These are phyloP conservation scores for Zhuqinia jingwanae DNA, from an alignment of 2,888 invertebrate genomes.

Conservation along the genomic window DNA sequence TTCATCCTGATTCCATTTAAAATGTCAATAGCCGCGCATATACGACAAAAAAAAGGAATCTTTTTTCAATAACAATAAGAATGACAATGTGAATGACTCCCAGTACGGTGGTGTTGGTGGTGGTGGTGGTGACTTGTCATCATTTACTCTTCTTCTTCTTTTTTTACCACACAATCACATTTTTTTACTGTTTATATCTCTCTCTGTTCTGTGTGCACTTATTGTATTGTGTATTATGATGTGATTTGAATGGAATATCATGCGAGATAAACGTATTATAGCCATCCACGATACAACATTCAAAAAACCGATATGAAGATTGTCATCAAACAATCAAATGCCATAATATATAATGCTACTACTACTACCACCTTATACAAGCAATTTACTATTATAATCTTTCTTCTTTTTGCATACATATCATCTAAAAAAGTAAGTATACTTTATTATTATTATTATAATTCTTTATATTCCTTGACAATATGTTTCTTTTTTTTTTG, in stretches of 20 bases:
- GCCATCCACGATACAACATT: slow-evolving; percentile 53
- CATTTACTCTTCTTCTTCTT: slow-evolving; percentile 66
- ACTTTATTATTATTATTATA: slow-evolving; percentile 4
- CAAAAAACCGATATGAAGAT: slow-evolving; percentile 62
- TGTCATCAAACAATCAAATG: slow-evolving; percentile 72
- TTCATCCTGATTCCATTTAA: slow-evolving; percentile 48
- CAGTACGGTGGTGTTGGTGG: slow-evolving; percentile 61
- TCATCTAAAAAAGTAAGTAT: too few species aligned
- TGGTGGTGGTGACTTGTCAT: slow-evolving; percentile 67
- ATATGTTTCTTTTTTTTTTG: slow-evolving; percentile 1
- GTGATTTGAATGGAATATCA: slow-evolving; percentile 63
- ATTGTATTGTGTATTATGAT: slow-evolving; percentile 33
- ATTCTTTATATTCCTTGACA: slow-evolving; percentile 24
- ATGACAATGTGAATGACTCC: slow-evolving; percentile 67
- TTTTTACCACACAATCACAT: slow-evolving; percentile 38
- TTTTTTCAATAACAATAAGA: slow-evolving; percentile 48
- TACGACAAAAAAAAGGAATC: slow-evolving; percentile 30
- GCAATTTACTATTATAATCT: too few species aligned
- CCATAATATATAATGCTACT: too few species aligned
- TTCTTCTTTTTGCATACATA: slow-evolving; percentile 56
- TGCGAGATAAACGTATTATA: slow-evolving; percentile 49
- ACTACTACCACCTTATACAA: too few species aligned
- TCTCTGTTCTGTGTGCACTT: too few species aligned
- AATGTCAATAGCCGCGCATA: slow-evolving; percentile 41
- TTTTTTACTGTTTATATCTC: slow-evolving; percentile 23